A percentile compares a stretch with the other conserved stretches of the same genome.
phyloP scores from a whole-genome alignment of 2,797 vertebrate genomes.

The Nyctibius grandis region DNA sequence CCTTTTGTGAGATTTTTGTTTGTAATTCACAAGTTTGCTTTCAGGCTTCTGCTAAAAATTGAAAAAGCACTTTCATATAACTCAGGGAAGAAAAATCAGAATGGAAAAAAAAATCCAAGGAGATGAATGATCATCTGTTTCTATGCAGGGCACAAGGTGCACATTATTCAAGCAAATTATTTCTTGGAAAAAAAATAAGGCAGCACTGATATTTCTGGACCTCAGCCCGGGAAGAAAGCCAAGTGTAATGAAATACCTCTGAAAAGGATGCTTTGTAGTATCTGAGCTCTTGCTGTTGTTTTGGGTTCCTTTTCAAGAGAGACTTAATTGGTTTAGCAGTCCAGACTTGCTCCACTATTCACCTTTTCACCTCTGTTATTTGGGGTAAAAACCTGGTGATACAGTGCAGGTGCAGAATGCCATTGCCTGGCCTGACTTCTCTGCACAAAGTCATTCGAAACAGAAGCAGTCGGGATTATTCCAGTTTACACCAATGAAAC shows the following conservation, averaged over 20 bases:
- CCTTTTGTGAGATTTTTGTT: not conserved
- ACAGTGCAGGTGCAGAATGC: not conserved
- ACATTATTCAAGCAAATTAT: not conserved
- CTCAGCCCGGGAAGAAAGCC: not conserved
- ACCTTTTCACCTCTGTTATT: not conserved
- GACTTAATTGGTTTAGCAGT: not conserved
- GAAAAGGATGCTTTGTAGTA: not conserved
- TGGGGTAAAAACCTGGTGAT: not conserved
- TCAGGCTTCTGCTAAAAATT: not conserved
- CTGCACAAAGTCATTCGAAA: not conserved
- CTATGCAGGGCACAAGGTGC: not conserved
- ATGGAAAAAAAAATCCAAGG: not conserved
- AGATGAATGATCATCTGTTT: not conserved
- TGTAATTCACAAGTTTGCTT: not conserved
- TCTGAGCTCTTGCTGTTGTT: not conserved
- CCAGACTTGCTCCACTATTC: not conserved
- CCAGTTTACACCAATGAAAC: not conserved
- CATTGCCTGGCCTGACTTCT: not conserved
- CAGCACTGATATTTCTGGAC: not conserved
- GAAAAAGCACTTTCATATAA: not conserved
- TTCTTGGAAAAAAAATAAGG: not conserved
- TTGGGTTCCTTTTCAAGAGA: not conserved
- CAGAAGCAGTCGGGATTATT: not conserved
- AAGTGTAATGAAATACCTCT: conserved; percentile 1
- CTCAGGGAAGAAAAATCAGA: not conserved